These are phyloP conservation scores for Liopterus haemorrhoidalis DNA, from an alignment of 2,888 invertebrate species.

Conservation along the genomic window DNA sequence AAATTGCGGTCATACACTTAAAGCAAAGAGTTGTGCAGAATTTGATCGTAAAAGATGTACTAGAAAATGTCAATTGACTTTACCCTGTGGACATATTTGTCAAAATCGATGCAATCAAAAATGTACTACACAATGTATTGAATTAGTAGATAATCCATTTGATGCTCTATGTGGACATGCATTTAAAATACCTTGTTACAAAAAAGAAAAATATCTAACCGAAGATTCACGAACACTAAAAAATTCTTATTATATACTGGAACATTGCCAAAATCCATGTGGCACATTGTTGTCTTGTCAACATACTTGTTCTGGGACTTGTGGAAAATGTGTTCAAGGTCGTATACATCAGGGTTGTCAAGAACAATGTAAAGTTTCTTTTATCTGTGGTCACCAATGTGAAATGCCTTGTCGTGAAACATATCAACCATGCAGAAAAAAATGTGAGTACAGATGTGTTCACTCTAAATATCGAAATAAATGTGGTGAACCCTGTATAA, in stretches of 20 bases:
- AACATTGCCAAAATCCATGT: conserved; percentile 48
- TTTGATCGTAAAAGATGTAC: conserved; percentile 42
- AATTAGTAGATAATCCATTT: conserved; percentile 36
- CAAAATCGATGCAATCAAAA: conserved; percentile 40
- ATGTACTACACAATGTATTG: conserved; percentile 44
- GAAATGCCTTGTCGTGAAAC: conserved; percentile 50
- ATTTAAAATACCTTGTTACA: conserved; percentile 46
- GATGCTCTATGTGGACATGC: conserved; percentile 49
- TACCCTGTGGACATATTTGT: conserved; percentile 52
- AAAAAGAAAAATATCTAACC: too few relatives aligned
- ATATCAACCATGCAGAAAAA: conserved; percentile 53
- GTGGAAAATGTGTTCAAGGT: conserved; percentile 54
- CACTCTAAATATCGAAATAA: conserved; percentile 50
- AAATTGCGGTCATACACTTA: conserved; percentile 46
- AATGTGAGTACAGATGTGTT: conserved; percentile 48
- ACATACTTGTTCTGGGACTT: conserved; percentile 52
- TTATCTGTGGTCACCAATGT: conserved; percentile 62
- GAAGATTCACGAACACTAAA: too few relatives aligned
- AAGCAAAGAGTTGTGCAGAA: conserved; percentile 43
- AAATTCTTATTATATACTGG: too few relatives aligned
- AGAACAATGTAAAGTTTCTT: conserved; percentile 50
- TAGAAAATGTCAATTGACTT: conserved; percentile 45
- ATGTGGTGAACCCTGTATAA: conserved; percentile 45
- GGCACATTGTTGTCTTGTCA: conserved; percentile 44
- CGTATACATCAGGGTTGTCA: conserved; percentile 55